phyloP scores from a whole-genome alignment of 2,797 vertebrate species.

The Petrocephalus sullivani region DNA sequence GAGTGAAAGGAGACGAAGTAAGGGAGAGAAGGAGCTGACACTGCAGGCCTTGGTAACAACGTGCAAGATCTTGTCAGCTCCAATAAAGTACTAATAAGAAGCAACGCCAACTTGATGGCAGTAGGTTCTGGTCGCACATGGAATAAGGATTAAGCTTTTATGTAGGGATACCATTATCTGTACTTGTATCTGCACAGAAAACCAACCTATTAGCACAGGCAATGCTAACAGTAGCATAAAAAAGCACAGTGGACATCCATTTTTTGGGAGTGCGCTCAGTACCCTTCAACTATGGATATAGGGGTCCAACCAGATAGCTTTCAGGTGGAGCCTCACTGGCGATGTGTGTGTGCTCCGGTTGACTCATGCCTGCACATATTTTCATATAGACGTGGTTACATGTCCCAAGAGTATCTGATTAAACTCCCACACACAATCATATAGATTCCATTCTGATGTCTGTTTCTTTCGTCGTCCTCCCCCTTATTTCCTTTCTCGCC shows the following conservation, averaged over 20 bases:
- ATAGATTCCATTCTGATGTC: conserved; percentile 12
- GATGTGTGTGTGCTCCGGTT: neutral
- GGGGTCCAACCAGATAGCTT: neutral
- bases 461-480: neutral
- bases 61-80: neutral
- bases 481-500: neutral
- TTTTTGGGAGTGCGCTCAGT: neutral
- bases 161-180: neutral
- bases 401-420: conserved; percentile 14
- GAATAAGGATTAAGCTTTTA: neutral
- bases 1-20: neutral
- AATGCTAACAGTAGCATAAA: neutral
- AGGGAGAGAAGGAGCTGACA: neutral
- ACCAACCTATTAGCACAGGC: neutral
- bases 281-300: neutral
- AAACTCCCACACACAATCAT: neutral
- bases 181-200: neutral
- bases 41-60: neutral
- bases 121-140: neutral
- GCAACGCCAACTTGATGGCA: neutral
- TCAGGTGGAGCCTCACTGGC: neutral
- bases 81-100: neutral
- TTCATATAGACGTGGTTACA: neutral
- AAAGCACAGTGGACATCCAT: too few relatives aligned
- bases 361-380: neutral